phyloP scores from a whole-genome alignment of 2,888 invertebrate genomes.

The Drosophila tanythrix region DNA sequence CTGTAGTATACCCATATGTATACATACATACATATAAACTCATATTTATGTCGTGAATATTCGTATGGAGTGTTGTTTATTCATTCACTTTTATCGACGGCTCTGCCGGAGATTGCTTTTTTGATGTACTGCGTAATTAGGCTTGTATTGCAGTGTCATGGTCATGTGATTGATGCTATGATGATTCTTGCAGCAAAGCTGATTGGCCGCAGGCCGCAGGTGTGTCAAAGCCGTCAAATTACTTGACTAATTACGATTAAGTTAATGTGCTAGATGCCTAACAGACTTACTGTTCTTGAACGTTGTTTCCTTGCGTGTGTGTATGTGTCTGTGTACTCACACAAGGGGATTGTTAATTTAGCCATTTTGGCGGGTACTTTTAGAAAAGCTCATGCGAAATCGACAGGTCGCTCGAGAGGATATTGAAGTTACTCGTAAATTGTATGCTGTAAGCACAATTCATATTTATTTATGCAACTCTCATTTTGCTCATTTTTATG shows the following conservation, averaged over 20 bases:
- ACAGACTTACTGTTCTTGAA: not conserved
- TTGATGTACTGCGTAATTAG: constrained; percentile 13
- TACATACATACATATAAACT: not conserved
- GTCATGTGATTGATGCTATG: constrained; percentile 59
- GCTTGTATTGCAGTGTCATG: constrained; percentile 10
- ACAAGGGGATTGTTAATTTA: not conserved
- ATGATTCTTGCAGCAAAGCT: not conserved
- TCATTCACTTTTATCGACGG: constrained; percentile 2
- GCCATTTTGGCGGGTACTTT: not conserved
- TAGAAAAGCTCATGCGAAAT: not conserved
- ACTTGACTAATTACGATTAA: constrained; percentile 58
- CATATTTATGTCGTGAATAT: not conserved
- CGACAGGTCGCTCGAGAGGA: not conserved
- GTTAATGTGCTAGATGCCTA: constrained; percentile 5
- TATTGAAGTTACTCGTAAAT: constrained; percentile 11
- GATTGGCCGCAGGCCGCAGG: constrained; percentile 45
- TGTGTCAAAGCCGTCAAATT: constrained; percentile 45
- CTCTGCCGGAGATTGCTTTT: constrained; percentile 14
- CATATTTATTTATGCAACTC: constrained; percentile 48
- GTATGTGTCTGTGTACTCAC: not conserved
- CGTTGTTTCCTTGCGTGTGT: not conserved
- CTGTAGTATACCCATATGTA: not conserved
- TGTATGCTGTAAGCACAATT: constrained; percentile 28
- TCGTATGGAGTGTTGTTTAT: not conserved
- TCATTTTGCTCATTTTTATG: constrained; percentile 60